These are phyloP conservation scores for Drosophila pachea DNA, from an alignment of 1,140 invertebrate species.

Conservation along the genomic window DNA sequence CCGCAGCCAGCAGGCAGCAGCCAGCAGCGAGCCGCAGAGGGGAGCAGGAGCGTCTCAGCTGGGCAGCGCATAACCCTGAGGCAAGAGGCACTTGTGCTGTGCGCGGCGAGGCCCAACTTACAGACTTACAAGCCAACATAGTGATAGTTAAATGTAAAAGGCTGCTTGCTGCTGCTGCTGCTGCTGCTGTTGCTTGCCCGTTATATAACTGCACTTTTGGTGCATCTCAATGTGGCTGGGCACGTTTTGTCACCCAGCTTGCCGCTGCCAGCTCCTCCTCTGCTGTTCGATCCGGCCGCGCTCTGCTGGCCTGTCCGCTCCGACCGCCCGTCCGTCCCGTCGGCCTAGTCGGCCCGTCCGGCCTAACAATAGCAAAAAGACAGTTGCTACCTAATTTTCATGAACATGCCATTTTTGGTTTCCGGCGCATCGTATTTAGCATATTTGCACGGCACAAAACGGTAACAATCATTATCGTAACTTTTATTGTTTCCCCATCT, in stretches of 20 bases:
- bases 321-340: constrained; percentile 1
- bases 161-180: constrained; percentile 34
- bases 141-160: constrained; percentile 57
- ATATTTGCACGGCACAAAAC: constrained; percentile 57
- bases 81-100: constrained; percentile 19
- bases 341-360: too few species aligned
- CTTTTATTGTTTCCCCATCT: constrained; percentile 54
- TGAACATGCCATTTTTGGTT: constrained; percentile 56
- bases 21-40: background rate
- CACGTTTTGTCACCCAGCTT: constrained; percentile 50
- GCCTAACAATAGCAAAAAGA: constrained; percentile 15
- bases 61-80: constrained; percentile 35
- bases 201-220: constrained; percentile 67
- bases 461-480: constrained; percentile 58
- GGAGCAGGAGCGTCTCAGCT: background rate
- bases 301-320: background rate
- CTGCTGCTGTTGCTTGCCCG: constrained; percentile 52
- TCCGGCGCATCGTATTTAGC: constrained; percentile 48
- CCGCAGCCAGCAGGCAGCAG: background rate
- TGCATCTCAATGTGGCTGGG: constrained; percentile 45
- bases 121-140: constrained; percentile 17
- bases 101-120: constrained; percentile 14
- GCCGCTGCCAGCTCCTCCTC: background rate
- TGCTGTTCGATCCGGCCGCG: too few species aligned
- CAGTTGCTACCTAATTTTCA: constrained; percentile 51